Evolutionary conservation across 2,888 invertebrate species (phyloP), one percentile per base, ranked within the genome.

Genomic region (Eremobia ochroleuca): DNA sequence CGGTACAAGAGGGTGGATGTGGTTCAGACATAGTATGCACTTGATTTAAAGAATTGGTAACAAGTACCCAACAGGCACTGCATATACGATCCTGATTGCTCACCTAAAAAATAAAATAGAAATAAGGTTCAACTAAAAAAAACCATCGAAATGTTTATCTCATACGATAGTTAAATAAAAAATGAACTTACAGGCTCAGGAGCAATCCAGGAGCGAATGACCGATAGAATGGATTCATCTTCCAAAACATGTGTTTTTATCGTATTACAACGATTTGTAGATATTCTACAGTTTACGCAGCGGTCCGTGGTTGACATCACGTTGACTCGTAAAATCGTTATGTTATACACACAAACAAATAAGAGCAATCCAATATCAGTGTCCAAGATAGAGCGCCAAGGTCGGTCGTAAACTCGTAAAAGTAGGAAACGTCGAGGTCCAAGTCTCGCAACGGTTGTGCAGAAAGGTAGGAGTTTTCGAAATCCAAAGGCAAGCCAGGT

Each of bases 11-110:
- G n/a, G 55, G 55, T 13, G 6, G n/a, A n/a, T 58, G n/a, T 58
- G 55, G n/a, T 13, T n/a, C n/a, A 58, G 55, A 15, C n/a, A 15
- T 58, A n/a, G n/a, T n/a, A n/a, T n/a, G 11, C 13, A n/a, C n/a
- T 55, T 55, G 55, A 55, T 55, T 55, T 55, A 55, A 5, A n/a
- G 8, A 55, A 55, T 13, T 55, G n/a, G 55, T 55, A n/a, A 55
- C 55, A 55, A 55, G 55, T 13, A 55, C 55, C 55, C 55, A 55
- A 55, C 55, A 55, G 55, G 55, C 55, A 55, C n/a, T 55, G n/a
- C 55, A 55, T n/a, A 55, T n/a, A 13, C n/a, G 55, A 55, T 55
- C 55, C n/a, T 55, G n/a, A 55, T 55, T n/a, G 55, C n/a, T 55
- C n/a, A 55, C 55, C 55, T 55, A 55, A n/a, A 55, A 55, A n/a